phyloP scores from a whole-genome alignment of 2,888 invertebrate genomes.

The Drosophila emarginata region DNA sequence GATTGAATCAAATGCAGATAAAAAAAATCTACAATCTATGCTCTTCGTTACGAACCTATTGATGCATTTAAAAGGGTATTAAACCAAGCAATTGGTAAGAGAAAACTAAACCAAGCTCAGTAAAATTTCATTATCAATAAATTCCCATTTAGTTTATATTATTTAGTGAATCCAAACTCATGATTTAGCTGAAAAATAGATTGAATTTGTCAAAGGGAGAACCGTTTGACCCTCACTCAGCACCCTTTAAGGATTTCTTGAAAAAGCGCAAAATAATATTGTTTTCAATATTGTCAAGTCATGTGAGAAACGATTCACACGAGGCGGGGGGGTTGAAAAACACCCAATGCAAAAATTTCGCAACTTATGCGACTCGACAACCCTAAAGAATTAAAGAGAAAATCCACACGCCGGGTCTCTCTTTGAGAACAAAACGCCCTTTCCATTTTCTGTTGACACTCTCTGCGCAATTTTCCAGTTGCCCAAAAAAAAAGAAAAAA shows the following conservation, averaged over 20 bases:
- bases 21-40: too few relatives aligned
- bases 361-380: constrained; percentile 1
- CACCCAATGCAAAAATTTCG: constrained; percentile 26
- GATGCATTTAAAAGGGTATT: not conserved
- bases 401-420: not conserved
- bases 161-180: constrained; percentile 21
- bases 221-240: constrained; percentile 27
- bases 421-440: constrained; percentile 5
- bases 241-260: constrained; percentile 26
- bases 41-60: too few relatives aligned
- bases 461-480: constrained; percentile 6
- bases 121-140: constrained; percentile 8
- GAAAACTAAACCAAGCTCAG: not conserved
- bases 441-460: not conserved
- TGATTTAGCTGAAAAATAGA: constrained; percentile 39
- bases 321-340: not conserved
- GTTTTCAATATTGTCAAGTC: constrained; percentile 47
- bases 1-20: too few relatives aligned
- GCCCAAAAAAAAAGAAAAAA: not conserved
- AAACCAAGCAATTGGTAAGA: not conserved
- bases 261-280: constrained; percentile 73
- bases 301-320: constrained; percentile 30
- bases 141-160: constrained; percentile 1
- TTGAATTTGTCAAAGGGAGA: constrained; percentile 35
- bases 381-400: constrained; percentile 4